These are phyloP conservation scores for Calephelis virginiensis DNA, from an alignment of 1,140 invertebrate species.

Conservation along the genomic window DNA sequence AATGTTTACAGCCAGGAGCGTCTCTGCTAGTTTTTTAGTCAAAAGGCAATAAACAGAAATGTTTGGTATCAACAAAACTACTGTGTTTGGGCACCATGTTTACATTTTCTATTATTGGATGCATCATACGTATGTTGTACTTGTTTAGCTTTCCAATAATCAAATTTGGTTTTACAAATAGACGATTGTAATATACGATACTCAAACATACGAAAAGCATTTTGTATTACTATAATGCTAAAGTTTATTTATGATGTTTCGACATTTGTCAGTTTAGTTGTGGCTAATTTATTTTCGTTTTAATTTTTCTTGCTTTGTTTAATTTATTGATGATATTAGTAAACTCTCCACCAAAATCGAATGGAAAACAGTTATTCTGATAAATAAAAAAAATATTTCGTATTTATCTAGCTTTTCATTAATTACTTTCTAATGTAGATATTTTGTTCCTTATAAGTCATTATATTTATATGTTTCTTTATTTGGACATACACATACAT, in stretches of 20 bases:
- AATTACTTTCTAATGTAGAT: no score
- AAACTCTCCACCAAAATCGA: no score
- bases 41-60: background rate
- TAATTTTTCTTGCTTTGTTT: no score
- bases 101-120: constrained; percentile 34
- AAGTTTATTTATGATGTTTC: background rate
- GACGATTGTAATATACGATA: background rate
- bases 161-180: constrained; percentile 9
- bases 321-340: no score
- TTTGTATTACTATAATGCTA: background rate
- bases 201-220: background rate
- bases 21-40: background rate
- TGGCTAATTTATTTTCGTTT: no score
- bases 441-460: no score
- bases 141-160: constrained; percentile 11
- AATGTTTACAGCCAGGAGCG: background rate
- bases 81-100: constrained; percentile 21
- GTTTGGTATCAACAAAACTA: background rate
- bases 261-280: no score
- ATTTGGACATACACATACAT: no score
- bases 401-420: no score
- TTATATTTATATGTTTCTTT: no score
- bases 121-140: background rate
- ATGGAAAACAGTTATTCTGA: no score
- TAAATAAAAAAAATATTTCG: no score